A percentile compares a stretch with the other conserved stretches of the same genome.
These are phyloP conservation scores for Manduca sexta DNA, from an alignment of 1,140 invertebrate genomes.

Conservation along the genomic window DNA sequence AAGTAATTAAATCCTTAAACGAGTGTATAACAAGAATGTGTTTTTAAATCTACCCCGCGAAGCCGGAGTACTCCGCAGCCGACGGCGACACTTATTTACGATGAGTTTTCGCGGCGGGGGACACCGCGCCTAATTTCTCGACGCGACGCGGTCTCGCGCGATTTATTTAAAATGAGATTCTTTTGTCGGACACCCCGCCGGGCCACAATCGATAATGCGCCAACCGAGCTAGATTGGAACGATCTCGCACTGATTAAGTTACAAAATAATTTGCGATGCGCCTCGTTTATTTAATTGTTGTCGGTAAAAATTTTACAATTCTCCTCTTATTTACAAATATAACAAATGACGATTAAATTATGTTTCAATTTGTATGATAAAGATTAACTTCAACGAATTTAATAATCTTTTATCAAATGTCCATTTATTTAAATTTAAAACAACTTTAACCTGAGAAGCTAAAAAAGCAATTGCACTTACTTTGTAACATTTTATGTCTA, in stretches of 20 bases:
- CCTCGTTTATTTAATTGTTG: slow-evolving; percentile 27
- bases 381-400: too few species aligned
- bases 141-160: slow-evolving; percentile 60
- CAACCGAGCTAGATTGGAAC: slow-evolving; percentile 47
- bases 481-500: too few species aligned
- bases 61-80: slow-evolving; percentile 26
- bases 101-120: slow-evolving; percentile 63
- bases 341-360: too few species aligned
- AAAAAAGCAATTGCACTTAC: too few species aligned
- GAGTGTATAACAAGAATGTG: slow-evolving; percentile 62
- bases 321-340: too few species aligned
- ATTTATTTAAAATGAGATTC: slow-evolving; percentile 66
- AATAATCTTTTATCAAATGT: too few species aligned
- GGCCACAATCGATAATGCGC: slow-evolving; percentile 54
- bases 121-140: slow-evolving; percentile 64
- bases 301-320: slow-evolving; percentile 14
- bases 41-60: slow-evolving; percentile 39
- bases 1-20: slow-evolving; percentile 67
- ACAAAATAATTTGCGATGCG: slow-evolving; percentile 41
- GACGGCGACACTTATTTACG: slow-evolving; percentile 61
- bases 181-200: slow-evolving; percentile 59
- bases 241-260: slow-evolving; percentile 47
- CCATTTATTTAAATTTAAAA: too few species aligned
- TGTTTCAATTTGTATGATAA: too few species aligned
- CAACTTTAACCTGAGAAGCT: too few species aligned